Base-by-base conservation (phyloP, 2,888 invertebrate species). In the Drosophila kambysellisi region DNA sequence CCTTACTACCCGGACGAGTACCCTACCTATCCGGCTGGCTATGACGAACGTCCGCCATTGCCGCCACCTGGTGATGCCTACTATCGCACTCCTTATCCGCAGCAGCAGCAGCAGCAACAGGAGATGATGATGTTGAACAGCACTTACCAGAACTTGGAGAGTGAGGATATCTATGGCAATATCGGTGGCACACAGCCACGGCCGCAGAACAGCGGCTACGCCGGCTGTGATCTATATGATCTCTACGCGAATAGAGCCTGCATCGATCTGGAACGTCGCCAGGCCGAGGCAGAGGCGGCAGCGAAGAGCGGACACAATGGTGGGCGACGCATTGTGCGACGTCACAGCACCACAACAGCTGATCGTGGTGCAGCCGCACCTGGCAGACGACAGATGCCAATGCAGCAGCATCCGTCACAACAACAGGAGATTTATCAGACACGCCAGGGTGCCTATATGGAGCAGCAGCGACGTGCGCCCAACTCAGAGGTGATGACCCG, bases 311-410 rank as follows among this genome's bases (percentile, higher is more conserved):
- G 85, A 32, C 86, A 87, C 4, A 81, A 70, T 57, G 88, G 71
- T 56, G 88, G 89, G 1, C 80, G 91, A 4, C 80, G 92, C 35
- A 93, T 93, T 39, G 82, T 93, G 56, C 88, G 93, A 4, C 87
- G 93, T 4, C 93, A 93, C 70, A 93, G 93, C 70, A 92, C 93
- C 48, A 93, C 93, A 12, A 93, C 93, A 50, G 93, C 93, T 0
- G 93, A 93, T 84, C 91, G 93, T 15, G 78, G 76, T 6, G 77
- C 63, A 12, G 53, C 33, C 5, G 17, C 72, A 8, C 74, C 82
- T 9, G 51, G 69, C 9, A 76, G 91, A 30, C 83, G 91, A 1
- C 81, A 81, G n/a, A 72, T 82, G 57, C 57, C 76, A 64, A 71
- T 12, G 77, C 79, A 43, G 12, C 62, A 46, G 39, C 69, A 68